These are phyloP conservation scores for Ophion slaviceki DNA, from an alignment of 2,888 invertebrate genomes.

Conservation along the genomic window DNA sequence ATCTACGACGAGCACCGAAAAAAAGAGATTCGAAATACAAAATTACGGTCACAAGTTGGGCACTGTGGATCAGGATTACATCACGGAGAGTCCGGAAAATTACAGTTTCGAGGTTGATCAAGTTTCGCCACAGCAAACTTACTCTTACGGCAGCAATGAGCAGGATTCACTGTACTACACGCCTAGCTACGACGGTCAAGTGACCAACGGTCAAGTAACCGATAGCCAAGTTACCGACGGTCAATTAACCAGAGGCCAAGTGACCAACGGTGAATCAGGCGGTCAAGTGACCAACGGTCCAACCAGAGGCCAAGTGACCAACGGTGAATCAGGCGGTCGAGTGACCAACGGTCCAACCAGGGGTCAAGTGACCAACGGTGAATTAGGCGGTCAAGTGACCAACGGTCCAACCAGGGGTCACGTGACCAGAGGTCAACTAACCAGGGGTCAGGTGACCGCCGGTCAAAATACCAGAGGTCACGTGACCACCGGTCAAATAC, in stretches of 20 bases:
- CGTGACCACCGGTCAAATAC: constrained; percentile 37
- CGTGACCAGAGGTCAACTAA: constrained; percentile 20
- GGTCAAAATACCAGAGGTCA: background rate
- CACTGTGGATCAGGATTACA: constrained; percentile 66
- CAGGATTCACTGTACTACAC: constrained; percentile 58
- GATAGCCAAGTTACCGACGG: constrained; percentile 37
- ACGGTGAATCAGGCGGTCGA: constrained; percentile 12
- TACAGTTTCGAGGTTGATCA: constrained; percentile 35
- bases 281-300: constrained; percentile 36
- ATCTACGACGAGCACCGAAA: constrained; percentile 51
- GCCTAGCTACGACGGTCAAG: constrained; percentile 41
- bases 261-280: background rate
- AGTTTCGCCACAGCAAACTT: constrained; percentile 47
- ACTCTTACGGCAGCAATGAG: constrained; percentile 38
- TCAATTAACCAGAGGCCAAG: background rate
- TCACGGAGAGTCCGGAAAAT: constrained; percentile 45
- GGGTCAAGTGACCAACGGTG: background rate
- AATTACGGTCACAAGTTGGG: constrained; percentile 66
- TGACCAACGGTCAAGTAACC: constrained; percentile 24
- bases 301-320: background rate
- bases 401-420: constrained; percentile 16
- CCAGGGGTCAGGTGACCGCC: too few relatives aligned
- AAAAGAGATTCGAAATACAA: constrained; percentile 63
- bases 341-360: constrained; percentile 22
- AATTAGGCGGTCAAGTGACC: constrained; percentile 14